Evolutionary conservation across 2,888 invertebrate genomes (phyloP).

Genomic region (Operophtera brumata): DNA sequence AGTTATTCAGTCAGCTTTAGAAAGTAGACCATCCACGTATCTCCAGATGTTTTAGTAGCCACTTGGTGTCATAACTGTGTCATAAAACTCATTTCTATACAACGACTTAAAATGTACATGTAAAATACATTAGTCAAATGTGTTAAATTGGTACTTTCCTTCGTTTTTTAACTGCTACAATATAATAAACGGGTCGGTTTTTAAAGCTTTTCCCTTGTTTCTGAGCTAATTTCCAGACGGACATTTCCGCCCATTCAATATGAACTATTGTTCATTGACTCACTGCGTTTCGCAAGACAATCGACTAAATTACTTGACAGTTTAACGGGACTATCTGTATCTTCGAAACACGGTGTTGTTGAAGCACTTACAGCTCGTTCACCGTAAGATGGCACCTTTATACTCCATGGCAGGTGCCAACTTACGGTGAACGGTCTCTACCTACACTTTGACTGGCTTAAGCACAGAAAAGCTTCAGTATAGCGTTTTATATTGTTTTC

Average conservation of each 20-base stretch:
- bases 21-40: background rate
- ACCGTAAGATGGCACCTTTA: too few species aligned
- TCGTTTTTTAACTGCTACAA: conserved; percentile 65
- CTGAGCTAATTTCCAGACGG: conserved; percentile 74
- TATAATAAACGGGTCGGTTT: conserved; percentile 70
- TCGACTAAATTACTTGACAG: conserved; percentile 65
- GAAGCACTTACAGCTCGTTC: too few species aligned
- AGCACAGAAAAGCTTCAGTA: too few species aligned
- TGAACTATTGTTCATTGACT: conserved; percentile 78
- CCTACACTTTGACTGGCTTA: background rate
- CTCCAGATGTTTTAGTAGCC: background rate
- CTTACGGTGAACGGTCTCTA: too few species aligned
- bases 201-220: conserved; percentile 79
- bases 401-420: too few species aligned
- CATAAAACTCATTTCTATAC: conserved; percentile 22
- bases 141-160: conserved; percentile 48
- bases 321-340: conserved; percentile 57
- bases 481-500: too few species aligned
- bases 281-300: conserved; percentile 71
- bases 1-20: conserved; percentile 17
- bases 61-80: conserved; percentile 16
- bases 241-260: conserved; percentile 80
- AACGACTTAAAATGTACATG: conserved; percentile 48
- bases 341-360: conserved; percentile 12
- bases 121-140: conserved; percentile 62